Base-by-base conservation (phyloP, 2,113 vertebrate species). In the Numenius arquata region DNA sequence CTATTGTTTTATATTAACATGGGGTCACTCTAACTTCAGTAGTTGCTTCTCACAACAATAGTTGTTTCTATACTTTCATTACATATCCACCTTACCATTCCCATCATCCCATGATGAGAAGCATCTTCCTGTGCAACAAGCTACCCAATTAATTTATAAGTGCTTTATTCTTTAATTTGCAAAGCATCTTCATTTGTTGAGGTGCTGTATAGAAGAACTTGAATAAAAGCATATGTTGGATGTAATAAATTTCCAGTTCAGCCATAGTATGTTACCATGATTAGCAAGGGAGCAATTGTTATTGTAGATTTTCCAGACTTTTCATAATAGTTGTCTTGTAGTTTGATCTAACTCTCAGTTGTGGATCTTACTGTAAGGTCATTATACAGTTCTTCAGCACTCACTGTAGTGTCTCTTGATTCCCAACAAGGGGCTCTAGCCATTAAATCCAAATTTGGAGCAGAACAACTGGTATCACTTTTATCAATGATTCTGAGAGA, bases 331-430 rank as follows among this genome's bases (percentile, higher is more conserved):
- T 13, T 79, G 4, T 66, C 34, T 23, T 65, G 29, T 15, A 29
- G 11, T 5, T 65, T 5, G 2, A 8, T 16, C 29, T 56, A 30
- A 8, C 17, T 58, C 13, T 68, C 6, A 16, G 0, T 14, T 34
- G n/a, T 55, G 43, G 4, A 45, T 63, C 41, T 38, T 38, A 1
- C 5, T 36, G 15, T 53, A 20, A 71, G 56, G 58, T 30, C 17
- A 8, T 12, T 20, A 1, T 9, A 5, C 4, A 38, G 41, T 3
- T 7, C 75, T 62, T 62, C 62, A 85, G 41, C 34, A 56, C 16
- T 15, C 2, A 9, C 34, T 38, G 0, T 41, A 15, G 15, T 5
- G 7, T 7, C 26, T 7, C 32, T 48, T 45, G 68, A 23, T 81
- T 77, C 34, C 50, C 34, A 18, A 0, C 5, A 6, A 12, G 15